Conservation (phyloP, 2,888 invertebrate species). For the Dolomedes plantarius region DNA sequence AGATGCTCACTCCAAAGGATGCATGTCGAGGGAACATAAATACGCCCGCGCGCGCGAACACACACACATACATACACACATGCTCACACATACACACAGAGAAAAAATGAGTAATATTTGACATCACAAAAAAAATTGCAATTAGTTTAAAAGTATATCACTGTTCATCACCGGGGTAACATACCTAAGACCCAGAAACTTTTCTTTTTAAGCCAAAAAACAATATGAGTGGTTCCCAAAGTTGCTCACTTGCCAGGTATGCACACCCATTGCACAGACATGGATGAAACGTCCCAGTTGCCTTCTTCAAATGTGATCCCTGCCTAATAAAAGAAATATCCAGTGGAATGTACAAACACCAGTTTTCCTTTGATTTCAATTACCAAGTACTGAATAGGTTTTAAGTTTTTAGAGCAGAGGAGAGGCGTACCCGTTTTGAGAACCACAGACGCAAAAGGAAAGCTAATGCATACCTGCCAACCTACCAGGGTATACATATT, state of each 20-base stretch:
- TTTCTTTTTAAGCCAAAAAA: not conserved
- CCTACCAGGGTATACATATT: too few relatives aligned
- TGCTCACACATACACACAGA: slow-evolving; percentile 5
- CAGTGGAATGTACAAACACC: slow-evolving; percentile 8
- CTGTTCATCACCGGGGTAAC: slow-evolving; percentile 43
- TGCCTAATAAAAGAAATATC: not conserved
- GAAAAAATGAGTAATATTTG: not conserved
- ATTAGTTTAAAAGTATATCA: slow-evolving; percentile 26
- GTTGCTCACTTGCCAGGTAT: slow-evolving; percentile 20
- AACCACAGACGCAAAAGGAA: slow-evolving; percentile 20
- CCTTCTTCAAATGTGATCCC: not conserved
- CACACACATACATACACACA: not conserved
- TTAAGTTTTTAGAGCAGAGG: not conserved
- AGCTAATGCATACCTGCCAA: too few relatives aligned
- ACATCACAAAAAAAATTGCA: slow-evolving; percentile 20
- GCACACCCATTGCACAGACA: slow-evolving; percentile 49
- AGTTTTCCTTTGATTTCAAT: not conserved
- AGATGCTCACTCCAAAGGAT: slow-evolving; percentile 19
- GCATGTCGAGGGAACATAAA: slow-evolving; percentile 9
- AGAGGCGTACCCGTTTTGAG: slow-evolving; percentile 14
- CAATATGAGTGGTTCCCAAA: slow-evolving; percentile 21
- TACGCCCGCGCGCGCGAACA: too few relatives aligned
- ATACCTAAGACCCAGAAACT: slow-evolving; percentile 22
- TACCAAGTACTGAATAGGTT: not conserved
- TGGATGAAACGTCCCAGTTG: not conserved